Evolutionary conservation across 2,888 invertebrate species (phyloP).

Genomic region (Polia nebulosa): DNA sequence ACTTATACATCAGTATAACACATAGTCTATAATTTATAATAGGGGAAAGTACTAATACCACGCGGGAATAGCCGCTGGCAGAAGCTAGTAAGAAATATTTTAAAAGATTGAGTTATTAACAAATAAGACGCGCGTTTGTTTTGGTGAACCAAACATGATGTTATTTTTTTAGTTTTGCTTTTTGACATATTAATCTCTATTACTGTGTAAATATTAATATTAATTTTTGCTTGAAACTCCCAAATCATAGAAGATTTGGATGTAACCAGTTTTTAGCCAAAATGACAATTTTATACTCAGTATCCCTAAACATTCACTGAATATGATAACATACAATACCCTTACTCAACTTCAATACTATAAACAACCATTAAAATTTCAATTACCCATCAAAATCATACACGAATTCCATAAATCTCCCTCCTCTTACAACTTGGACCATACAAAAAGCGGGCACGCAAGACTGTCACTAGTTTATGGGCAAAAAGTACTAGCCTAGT

Average conservation of each 20-base stretch:
- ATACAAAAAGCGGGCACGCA: conserved; percentile 74
- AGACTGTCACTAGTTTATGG: conserved; percentile 82
- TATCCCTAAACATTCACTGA: neutral
- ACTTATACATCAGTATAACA: no score
- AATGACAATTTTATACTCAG: neutral
- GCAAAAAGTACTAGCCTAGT: conserved; percentile 76
- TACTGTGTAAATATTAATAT: no score
- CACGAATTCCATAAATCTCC: neutral
- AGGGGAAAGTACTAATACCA: no score
- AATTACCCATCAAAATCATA: neutral
- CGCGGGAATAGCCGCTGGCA: no score
- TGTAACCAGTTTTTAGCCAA: neutral
- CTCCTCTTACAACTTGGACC: conserved; percentile 59
- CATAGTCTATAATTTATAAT: no score
- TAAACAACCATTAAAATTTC: neutral
- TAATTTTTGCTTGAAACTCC: neutral
- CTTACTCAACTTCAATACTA: neutral
- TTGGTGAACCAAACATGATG: no score
- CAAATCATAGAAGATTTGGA: no score
- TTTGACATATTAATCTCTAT: no score
- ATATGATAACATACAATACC: neutral
- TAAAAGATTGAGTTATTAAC: neutral
- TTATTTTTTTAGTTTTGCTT: no score
- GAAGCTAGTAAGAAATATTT: no score
- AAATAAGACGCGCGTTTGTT: neutral